Conservation (phyloP, 2,888 invertebrate genomes). For the Tetanocera ferruginea region DNA sequence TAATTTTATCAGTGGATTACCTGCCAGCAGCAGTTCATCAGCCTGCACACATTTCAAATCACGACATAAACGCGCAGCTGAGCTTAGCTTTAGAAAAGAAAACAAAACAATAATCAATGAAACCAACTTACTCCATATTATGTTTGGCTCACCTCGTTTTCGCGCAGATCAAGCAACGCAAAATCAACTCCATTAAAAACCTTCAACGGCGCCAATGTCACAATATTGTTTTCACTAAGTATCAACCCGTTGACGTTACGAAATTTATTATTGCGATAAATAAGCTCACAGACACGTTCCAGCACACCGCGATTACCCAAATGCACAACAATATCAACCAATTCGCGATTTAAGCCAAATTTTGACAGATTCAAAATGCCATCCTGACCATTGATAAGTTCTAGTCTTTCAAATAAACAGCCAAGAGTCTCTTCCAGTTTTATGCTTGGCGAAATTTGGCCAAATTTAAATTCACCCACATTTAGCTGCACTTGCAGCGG, state of each 20-base stretch:
- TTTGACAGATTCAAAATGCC: slow-evolving; percentile 59
- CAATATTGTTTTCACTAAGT: slow-evolving; percentile 58
- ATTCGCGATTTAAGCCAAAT: slow-evolving; percentile 53
- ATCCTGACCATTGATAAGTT: slow-evolving; percentile 49
- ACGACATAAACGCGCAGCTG: slow-evolving; percentile 55
- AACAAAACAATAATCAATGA: slow-evolving; percentile 13
- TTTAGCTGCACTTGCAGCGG: slow-evolving; percentile 57
- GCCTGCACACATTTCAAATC: slow-evolving; percentile 58
- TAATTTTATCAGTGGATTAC: slow-evolving; percentile 59
- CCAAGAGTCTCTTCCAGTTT: slow-evolving; percentile 55
- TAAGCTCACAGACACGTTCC: slow-evolving; percentile 56
- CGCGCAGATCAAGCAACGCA: slow-evolving; percentile 57
- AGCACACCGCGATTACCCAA: slow-evolving; percentile 58
- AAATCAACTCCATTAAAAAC: slow-evolving; percentile 59
- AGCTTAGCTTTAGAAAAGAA: slow-evolving; percentile 50
- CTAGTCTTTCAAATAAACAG: slow-evolving; percentile 53
- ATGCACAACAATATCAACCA: slow-evolving; percentile 56
- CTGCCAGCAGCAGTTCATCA: slow-evolving; percentile 54
- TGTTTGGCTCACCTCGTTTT: slow-evolving; percentile 54
- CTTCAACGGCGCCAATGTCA: slow-evolving; percentile 55
- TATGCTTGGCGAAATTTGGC: slow-evolving; percentile 59
- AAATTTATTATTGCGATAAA: slow-evolving; percentile 61
- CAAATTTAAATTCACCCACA: slow-evolving; percentile 56
- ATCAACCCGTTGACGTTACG: slow-evolving; percentile 58
- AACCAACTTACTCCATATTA: not conserved